A percentile compares a stretch with the other conserved stretches of the same genome.
phyloP scores from a whole-genome alignment of 2,113 vertebrate genomes.

The Balaeniceps rex region DNA sequence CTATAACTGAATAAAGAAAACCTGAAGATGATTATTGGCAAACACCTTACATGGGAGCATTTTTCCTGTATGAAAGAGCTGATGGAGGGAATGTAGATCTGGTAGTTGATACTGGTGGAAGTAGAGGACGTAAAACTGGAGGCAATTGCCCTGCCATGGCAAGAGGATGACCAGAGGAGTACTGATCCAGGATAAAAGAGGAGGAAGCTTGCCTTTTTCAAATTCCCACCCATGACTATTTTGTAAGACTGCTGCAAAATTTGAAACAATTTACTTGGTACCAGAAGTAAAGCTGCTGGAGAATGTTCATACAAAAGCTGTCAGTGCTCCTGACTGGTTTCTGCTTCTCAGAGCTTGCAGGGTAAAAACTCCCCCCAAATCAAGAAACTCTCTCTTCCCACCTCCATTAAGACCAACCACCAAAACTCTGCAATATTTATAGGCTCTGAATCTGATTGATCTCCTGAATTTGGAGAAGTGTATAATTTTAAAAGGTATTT shows the following conservation, averaged over 20 bases:
- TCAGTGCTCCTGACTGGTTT: neutral
- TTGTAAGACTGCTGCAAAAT: neutral
- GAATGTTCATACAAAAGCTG: neutral
- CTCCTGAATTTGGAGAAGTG: neutral
- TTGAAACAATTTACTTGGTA: neutral
- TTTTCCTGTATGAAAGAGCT: neutral
- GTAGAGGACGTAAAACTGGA: neutral
- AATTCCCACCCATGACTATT: neutral
- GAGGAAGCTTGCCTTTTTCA: neutral
- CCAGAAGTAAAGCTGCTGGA: neutral
- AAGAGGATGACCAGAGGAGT: neutral
- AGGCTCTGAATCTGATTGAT: neutral
- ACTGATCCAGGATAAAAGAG: neutral
- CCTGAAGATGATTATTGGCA: neutral
- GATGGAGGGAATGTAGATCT: neutral
- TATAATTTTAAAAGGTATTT: neutral
- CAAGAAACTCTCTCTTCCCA: neutral
- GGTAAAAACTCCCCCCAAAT: neutral
- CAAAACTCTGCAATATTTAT: neutral
- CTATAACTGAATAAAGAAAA: neutral
- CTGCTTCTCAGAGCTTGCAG: neutral
- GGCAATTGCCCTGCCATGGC: neutral
- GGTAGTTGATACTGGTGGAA: neutral
- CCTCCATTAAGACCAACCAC: neutral
- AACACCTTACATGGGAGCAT: neutral